Base-by-base conservation (phyloP, 1,140 invertebrate genomes). In the Agrilus planipennis region DNA sequence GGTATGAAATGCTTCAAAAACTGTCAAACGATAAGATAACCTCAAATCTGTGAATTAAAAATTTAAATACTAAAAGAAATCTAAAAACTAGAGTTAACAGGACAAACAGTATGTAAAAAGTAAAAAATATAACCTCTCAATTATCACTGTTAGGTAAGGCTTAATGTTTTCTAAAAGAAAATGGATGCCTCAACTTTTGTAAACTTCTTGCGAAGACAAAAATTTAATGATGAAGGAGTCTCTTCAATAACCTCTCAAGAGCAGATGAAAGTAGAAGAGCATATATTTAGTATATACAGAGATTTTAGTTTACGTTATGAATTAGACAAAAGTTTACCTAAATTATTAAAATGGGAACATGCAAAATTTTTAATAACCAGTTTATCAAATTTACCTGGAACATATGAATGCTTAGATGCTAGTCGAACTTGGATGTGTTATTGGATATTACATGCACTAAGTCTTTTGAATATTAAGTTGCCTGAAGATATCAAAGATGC, bases 341-440 rank as follows among this genome's bases (percentile, higher is more conserved):
- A 74, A 45, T 63, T 91, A 7, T 59, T 72, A 19, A 72, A 72
- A 58, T 62, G 74, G 30, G 65, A 69, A 46, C 87, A 90, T 54
- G 66, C 72, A 39, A 55, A 67, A 40, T 81, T 80, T 59, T 66
- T 92, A 37, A 78, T 77, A 53, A 72, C 73, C 51, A 80, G 76
- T 50, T 58, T 93, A 18, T 67, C 62, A 39, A 62, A 72, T 56
- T 62, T 92, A 35, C 76, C 79, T 23, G 59, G 64, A 19, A 67
- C 69, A 31, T 88, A 88, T 61, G 74, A 84, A 75, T 79, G 77
- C 60, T 68, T 96, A 36, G 91, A 97, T 73, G 83, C 85, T n/a
- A 94, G 89, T 62, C 73, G 89, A 50, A 79, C 92, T 4, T 98
- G 93, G 93, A 62, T 95, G 18, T 83, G 89, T 55, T 97, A 94